Base-by-base conservation (phyloP, 2,113 vertebrate genomes). In the Oreotragus oreotragus region DNA sequence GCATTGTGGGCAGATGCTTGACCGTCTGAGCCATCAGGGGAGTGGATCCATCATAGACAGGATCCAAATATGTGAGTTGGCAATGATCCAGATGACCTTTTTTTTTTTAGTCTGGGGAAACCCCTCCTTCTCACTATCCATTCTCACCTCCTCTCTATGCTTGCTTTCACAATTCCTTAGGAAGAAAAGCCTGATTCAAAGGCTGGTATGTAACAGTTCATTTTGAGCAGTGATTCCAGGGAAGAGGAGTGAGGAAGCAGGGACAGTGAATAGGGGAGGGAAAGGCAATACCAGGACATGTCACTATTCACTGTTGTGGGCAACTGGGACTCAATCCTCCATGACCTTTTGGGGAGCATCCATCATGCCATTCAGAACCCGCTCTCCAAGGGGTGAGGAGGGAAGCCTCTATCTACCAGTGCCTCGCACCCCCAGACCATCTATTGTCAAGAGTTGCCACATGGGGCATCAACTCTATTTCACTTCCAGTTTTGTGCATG, bases 401-500 rank as follows among this genome's bases (percentile, higher is more conserved):
- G 27, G 53, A 27, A 77, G n/a, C 21, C 16, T 89, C 39, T 83
- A 39, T 15, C 7, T 27, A 45, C 45, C 49, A 81, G 55, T 57
- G 28, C 58, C 9, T 58, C 28, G 47, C 15, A 28, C 25, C 39
- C 84, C 33, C 0, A 13, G 25, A 49, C 39, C 45, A 12, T 28
- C 53, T 62, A 45, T 23, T 49, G 58, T 76, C 43, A 53, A 89
- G 36, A 81, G 28, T 80, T 94, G 86, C 83, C 80, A 94, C 81
- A 79, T 1, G 39, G 13, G 11, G 51, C n/a, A 62, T 70, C 30
- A 39, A n/a, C 76, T 88, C 43, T 57, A 58, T 85, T 88, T 73
- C 28, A 93, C 80, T 93, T 91, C 88, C 58, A 97, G 84, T 90
- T 96, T 28, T 88, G 53, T 73, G 80, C 94, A 90, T 90, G 53